Evolutionary conservation across 2,888 invertebrate genomes (phyloP).

Genomic region (Dryobotodes eremita): DNA sequence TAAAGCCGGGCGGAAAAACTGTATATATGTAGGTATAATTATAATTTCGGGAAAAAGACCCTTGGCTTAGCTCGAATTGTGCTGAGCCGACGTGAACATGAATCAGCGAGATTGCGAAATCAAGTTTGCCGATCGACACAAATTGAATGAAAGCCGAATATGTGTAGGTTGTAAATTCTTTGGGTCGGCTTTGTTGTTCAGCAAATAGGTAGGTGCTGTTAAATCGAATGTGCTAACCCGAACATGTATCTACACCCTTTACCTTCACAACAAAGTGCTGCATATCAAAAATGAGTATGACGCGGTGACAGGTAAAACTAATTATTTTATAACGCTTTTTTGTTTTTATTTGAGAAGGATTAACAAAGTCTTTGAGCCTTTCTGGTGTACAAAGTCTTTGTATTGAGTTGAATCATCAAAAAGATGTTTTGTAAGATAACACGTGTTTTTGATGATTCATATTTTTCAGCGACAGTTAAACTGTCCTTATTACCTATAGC

Average conservation of each 20-base stretch:
- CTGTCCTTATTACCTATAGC: background rate
- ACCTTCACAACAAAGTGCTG: background rate
- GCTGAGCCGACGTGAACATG: background rate
- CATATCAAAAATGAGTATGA: background rate
- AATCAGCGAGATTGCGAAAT: background rate
- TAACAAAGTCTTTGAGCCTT: background rate
- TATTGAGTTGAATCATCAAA: conserved; percentile 9
- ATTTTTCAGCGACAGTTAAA: background rate
- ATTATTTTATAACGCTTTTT: background rate
- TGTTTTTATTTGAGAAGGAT: background rate
- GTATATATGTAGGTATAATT: background rate
- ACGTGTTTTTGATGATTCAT: conserved; percentile 16
- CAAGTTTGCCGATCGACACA: background rate
- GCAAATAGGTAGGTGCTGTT: background rate
- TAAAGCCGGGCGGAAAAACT: too few relatives aligned
- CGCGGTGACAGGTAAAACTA: background rate
- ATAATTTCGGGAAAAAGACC: background rate
- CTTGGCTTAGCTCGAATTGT: background rate
- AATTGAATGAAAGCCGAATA: background rate
- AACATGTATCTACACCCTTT: background rate
- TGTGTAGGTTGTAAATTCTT: background rate
- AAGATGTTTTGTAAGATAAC: background rate
- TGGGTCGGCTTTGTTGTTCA: background rate
- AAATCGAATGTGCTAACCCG: background rate
- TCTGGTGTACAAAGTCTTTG: conserved; percentile 14